Base-by-base conservation (phyloP, 2,113 vertebrate genomes). In the Vicugna pacos region DNA sequence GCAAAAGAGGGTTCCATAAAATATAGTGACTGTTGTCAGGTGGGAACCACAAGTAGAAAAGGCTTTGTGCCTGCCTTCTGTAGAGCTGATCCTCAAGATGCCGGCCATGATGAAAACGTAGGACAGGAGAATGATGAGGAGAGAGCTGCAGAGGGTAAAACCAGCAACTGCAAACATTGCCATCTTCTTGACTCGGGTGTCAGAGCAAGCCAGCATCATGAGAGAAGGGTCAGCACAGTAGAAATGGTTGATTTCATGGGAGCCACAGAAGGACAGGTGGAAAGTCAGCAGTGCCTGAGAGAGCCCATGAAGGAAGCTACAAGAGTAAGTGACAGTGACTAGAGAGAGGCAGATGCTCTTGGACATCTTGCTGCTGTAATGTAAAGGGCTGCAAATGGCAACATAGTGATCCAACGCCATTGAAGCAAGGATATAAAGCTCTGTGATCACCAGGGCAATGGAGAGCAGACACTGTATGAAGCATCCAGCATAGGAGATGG, bases 151-250 rank as follows among this genome's bases (percentile, higher is more conserved):
- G 2, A 97, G 95, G 17, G 84, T 97, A 26, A 98, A 96, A 2
- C 91, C 86, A 19, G 96, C 95, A 0, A 96, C 84, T 1, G 89
- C 54, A 24, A 96, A 86, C 89, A 97, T 96, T 0, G 93, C 93
- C 94, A 88, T 82, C 46, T 86, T 91, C 64, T 97, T 96, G 54
- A 95, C 46, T 0, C 52, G 56, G 11, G 70, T 85, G 38, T 97
- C n/a, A 26, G 95, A 96, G 62, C 95, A 98, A 64, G 98, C 92
- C 50, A 98, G 22, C 20, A 96, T 75, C 1, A 98, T 38, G 1
- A 98, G 91, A 9, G 98, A 92, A 7, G 98, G 98, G 4, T 97
- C 97, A 3, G 97, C 97, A 48, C 97, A 97, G 62, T 97, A 98
- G 72, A 98, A 98, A 58, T 98, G 97, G 4, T 97, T 97, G 85